phyloP scores from a whole-genome alignment of 1,140 invertebrate species.

The Lucilia cuprina region DNA sequence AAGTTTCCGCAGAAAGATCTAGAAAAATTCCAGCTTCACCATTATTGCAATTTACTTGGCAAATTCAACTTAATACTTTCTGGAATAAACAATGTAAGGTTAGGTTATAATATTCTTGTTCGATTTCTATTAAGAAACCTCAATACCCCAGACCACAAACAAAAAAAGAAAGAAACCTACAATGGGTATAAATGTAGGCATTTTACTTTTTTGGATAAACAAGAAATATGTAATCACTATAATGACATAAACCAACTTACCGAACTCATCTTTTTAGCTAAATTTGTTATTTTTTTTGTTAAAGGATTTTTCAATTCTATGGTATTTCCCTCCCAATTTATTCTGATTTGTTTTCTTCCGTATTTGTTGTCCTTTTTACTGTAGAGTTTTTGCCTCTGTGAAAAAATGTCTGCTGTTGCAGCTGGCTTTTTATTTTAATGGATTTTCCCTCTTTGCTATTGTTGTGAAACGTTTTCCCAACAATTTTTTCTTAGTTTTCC shows the following conservation, averaged over 20 bases:
- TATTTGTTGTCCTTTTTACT: not conserved
- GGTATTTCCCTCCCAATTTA: not conserved
- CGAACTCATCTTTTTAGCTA: not conserved
- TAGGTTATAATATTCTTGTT: too few relatives aligned
- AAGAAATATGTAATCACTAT: not conserved
- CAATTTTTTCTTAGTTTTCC: not conserved
- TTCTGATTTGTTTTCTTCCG: not conserved
- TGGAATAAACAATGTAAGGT: not conserved
- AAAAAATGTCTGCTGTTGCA: conserved; percentile 8
- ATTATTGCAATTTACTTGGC: too few relatives aligned
- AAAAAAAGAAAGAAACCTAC: not conserved
- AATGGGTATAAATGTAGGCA: too few relatives aligned
- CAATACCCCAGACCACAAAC: not conserved
- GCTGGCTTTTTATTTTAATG: not conserved
- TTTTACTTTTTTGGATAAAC: not conserved
- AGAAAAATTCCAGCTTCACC: too few relatives aligned
- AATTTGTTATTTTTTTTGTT: not conserved
- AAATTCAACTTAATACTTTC: too few relatives aligned
- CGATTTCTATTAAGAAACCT: too few relatives aligned
- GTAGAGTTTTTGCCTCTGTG: not conserved
- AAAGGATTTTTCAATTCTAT: not conserved
- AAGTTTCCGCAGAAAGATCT: too few relatives aligned
- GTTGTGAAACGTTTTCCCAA: too few relatives aligned
- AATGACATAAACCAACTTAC: not conserved
- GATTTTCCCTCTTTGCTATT: not conserved